Base-by-base conservation (phyloP, 2,113 vertebrate genomes). In the Tyto alba region DNA sequence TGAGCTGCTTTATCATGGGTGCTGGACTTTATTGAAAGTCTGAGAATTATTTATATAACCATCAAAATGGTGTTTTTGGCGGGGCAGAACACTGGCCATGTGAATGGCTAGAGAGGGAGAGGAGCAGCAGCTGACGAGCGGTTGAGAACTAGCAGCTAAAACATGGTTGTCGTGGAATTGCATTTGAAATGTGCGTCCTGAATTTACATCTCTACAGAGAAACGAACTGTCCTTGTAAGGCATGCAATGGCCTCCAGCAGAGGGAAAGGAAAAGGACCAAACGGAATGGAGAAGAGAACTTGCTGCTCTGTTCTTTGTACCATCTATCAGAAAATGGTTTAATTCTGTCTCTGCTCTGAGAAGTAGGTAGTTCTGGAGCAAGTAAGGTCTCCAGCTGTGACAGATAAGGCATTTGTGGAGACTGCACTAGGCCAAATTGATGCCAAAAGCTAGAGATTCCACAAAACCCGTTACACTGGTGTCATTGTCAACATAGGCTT, bases 71-170 rank as follows among this genome's bases (percentile, higher is more conserved):
- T 47, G 20, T 52, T 95, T 97, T 89, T 95, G 88, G 48, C 48
- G 53, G 68, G 36, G n/a, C 69, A 59, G 75, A 36, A 50, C 43
- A n/a, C 16, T 47, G 26, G 22, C 16, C 0, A 0, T 63, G 41
- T 88, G 89, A 88, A 41, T 78, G 62, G 36, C 47, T 91, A 16
- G 81, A 50, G 57, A 60, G 76, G 52, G 68, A 91, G 95, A 93
- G 84, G 85, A 85, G 72, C 78, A 66, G 52, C 74, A 34, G 50
- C 5, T 86, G 60, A 57, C 0, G 7, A 94, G 43, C 67, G 50
- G 41, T 89, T 89, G 90, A 94, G 87, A 95, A 48, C 64, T 72
- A 88, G 89, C 90, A 76, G 77, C 88, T 91, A 53, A 74, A 75
- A 23, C 52, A 36, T 8, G 8, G 27, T 77, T 92, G 60, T 83